Percentiles rank a stretch among this genome's conserved stretches.
phyloP scores from a whole-genome alignment of 2,113 vertebrate genomes.

The Opisthocomus hoazin region DNA sequence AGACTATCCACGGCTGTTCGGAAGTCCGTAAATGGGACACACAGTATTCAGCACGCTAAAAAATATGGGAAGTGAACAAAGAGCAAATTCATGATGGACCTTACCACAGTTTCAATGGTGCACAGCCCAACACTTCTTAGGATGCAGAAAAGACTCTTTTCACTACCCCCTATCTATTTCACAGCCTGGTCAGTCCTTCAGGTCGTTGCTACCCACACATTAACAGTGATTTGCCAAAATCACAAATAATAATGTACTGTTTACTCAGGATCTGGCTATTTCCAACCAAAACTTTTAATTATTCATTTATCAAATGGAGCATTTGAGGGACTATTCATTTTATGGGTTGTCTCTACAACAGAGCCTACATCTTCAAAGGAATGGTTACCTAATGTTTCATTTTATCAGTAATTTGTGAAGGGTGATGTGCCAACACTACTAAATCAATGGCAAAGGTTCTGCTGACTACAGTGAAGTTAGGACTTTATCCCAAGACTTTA shows the following conservation, averaged over 20 bases:
- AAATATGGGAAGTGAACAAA: background rate
- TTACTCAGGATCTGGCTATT: background rate
- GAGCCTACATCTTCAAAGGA: background rate
- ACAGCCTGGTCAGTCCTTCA: background rate
- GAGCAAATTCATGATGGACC: background rate
- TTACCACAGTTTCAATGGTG: background rate
- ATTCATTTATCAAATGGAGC: background rate
- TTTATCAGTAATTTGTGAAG: background rate
- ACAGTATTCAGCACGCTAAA: background rate
- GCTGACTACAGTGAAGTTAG: background rate
- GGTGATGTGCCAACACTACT: background rate
- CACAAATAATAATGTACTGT: background rate
- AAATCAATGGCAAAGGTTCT: background rate
- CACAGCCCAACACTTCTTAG: background rate
- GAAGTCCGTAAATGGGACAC: background rate
- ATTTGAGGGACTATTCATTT: background rate
- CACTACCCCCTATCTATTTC: background rate
- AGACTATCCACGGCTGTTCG: background rate
- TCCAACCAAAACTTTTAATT: background rate
- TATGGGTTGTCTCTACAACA: background rate
- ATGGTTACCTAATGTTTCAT: background rate
- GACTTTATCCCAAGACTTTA: background rate
- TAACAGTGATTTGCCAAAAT: background rate
- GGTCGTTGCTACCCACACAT: background rate
- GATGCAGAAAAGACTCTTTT: background rate